Evolutionary conservation across 2,888 invertebrate genomes (phyloP).

Genomic region (Oxyscelio sp.): DNA sequence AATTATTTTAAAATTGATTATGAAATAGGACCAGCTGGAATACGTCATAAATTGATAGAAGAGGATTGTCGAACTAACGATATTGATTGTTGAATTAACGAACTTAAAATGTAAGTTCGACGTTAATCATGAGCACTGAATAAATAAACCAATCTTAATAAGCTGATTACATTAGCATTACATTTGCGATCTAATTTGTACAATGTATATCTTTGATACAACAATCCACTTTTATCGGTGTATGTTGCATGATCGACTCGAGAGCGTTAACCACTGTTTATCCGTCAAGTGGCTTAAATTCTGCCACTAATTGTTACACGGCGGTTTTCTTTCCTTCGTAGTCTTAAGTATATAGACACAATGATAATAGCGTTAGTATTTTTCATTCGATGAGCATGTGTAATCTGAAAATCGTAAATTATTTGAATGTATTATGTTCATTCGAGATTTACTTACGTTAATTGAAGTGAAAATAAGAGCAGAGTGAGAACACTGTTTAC

Average conservation of each 20-base stretch:
- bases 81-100: too few species aligned
- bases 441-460: slow-evolving; percentile 11
- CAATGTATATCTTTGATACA: too few species aligned
- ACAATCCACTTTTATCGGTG: too few species aligned
- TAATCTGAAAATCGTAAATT: slow-evolving; percentile 20
- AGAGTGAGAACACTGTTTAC: slow-evolving; percentile 12
- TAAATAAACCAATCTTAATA: too few species aligned
- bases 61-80: too few species aligned
- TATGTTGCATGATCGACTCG: slow-evolving; percentile 6
- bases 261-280: slow-evolving; percentile 27
- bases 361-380: slow-evolving; percentile 42
- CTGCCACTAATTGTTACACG: slow-evolving; percentile 54
- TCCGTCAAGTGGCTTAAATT: slow-evolving; percentile 48
- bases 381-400: slow-evolving; percentile 22
- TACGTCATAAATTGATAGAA: too few species aligned
- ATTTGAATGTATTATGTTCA: slow-evolving; percentile 18
- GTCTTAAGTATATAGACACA: slow-evolving; percentile 57
- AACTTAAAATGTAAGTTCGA: too few species aligned
- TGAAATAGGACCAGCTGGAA: background rate
- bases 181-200: too few species aligned
- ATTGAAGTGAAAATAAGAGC: slow-evolving; percentile 8
- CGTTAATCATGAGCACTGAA: too few species aligned
- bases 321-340: slow-evolving; percentile 62
- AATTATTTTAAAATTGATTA: slow-evolving; percentile 14
- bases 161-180: too few species aligned